Percentiles rank a stretch among this genome's conserved stretches.
Conservation (phyloP, 2,888 invertebrate genomes). For the Isotomurus palustris region DNA sequence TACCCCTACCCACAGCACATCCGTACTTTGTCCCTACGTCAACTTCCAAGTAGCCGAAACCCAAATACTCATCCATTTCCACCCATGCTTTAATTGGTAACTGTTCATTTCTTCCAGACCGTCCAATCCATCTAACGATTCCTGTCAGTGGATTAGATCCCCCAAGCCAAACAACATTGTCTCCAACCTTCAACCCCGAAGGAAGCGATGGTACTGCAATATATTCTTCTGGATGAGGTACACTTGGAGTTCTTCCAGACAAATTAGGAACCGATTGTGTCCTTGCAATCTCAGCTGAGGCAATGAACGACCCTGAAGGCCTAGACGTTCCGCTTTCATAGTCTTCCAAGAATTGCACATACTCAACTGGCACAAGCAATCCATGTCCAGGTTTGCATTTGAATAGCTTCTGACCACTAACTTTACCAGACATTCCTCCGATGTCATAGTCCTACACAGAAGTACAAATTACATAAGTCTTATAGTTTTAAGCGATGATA, state of each 20-base stretch:
- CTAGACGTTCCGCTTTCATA: neutral
- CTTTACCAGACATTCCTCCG: conserved; percentile 36
- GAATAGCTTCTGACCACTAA: conserved; percentile 31
- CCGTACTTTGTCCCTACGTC: conserved; percentile 31
- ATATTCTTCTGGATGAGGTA: conserved; percentile 6
- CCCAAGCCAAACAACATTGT: conserved; percentile 38
- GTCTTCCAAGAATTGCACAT: conserved; percentile 20
- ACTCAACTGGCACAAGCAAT: conserved; percentile 32
- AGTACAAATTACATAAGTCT: neutral
- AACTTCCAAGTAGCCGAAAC: conserved; percentile 26
- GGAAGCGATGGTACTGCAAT: conserved; percentile 17
- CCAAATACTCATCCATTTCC: conserved; percentile 38
- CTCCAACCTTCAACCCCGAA: conserved; percentile 21
- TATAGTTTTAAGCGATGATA: neutral
- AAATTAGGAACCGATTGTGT: conserved; percentile 26
- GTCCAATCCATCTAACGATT: conserved; percentile 33
- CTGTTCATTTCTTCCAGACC: conserved; percentile 11
- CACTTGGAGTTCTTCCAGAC: conserved; percentile 13
- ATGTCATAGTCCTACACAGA: conserved; percentile 25
- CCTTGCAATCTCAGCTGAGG: conserved; percentile 9
- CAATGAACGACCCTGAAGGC: neutral
- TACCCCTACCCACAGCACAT: conserved; percentile 31
- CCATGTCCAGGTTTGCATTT: conserved; percentile 34
- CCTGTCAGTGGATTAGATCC: conserved; percentile 32
- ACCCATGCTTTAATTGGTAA: conserved; percentile 34